Evolutionary conservation across 2,888 invertebrate genomes (phyloP), one percentile per base, ranked within the genome.

Genomic region (Brassicogethes aeneus): DNA sequence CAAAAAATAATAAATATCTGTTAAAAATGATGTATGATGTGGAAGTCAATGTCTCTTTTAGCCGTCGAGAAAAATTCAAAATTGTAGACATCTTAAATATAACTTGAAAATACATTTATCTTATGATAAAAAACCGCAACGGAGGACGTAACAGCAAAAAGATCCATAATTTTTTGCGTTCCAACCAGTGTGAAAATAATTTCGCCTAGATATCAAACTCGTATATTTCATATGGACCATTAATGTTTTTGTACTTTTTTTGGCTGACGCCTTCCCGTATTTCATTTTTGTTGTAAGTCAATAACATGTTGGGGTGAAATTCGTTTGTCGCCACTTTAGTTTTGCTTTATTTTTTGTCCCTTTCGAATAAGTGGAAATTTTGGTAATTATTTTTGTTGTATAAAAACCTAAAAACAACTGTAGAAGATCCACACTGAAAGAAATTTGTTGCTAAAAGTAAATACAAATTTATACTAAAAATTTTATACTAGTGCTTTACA

Each of bases 231-330:
- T 23, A 23, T 23, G 23, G 23, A 23, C 23, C 23, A 23, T 23
- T 23, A 23, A 23, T 23, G 23, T 23, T 23, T 23, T 23, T 23
- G 23, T 23, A 23, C 23, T 23, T 23, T 23, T 23, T 23, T 23
- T 23, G 23, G n/a, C 10, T 7, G 23, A 10, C 10, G 23, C 10
- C 23, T 23, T n/a, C n/a, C n/a, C n/a, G 10, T 23, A 23, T 7
- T 23, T 23, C 23, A 23, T 23, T 10, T 23, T 10, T 23, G 23
- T 23, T 23, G 23, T 23, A 23, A 23, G 23, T 23, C 23, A 23
- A 23, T 23, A 10, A 10, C 23, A 23, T 23, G 23, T 5, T 23
- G 5, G 23, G 23, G 5, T 23, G 5, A 23, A n/a, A n/a, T n/a
- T n/a, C n/a, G n/a, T n/a, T n/a, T n/a, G n/a, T n/a, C n/a, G n/a